phyloP scores from a whole-genome alignment of 2,888 invertebrate species.

The Mythimna pallens region DNA sequence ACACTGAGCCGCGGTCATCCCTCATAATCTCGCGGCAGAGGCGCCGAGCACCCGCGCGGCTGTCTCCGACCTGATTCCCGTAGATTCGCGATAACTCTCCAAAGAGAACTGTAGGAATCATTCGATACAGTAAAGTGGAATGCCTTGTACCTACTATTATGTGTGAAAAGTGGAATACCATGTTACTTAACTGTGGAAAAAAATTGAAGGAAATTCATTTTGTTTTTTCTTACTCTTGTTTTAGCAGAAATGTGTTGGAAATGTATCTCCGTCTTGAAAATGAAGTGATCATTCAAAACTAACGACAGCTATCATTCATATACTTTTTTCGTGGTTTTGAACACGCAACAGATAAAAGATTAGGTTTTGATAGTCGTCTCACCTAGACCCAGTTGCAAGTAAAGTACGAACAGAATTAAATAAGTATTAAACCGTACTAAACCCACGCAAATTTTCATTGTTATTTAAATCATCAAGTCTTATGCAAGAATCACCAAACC shows the following conservation, averaged over 20 bases:
- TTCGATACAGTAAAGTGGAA: constrained; percentile 38
- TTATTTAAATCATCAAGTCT: background rate
- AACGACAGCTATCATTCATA: too few relatives aligned
- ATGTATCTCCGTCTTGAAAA: background rate
- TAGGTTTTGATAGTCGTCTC: too few relatives aligned
- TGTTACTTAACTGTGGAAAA: constrained; percentile 5
- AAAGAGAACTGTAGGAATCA: constrained; percentile 19
- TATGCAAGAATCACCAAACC: background rate
- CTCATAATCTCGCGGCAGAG: constrained; percentile 34
- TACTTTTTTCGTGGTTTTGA: background rate
- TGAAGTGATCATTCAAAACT: background rate
- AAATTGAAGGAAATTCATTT: constrained; percentile 24
- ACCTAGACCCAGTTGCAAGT: background rate
- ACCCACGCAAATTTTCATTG: background rate
- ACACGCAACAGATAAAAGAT: too few relatives aligned
- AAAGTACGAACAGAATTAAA: background rate
- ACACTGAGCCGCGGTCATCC: constrained; percentile 43
- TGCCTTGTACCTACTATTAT: constrained; percentile 26
- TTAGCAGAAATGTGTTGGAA: background rate
- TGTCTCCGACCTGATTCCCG: constrained; percentile 30
- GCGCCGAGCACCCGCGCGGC: background rate
- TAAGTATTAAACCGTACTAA: background rate
- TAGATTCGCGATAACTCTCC: constrained; percentile 1
- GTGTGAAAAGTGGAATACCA: constrained; percentile 23
- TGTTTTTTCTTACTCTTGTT: background rate